Base-by-base conservation (phyloP, 2,113 vertebrate species). In the Jacana jacana region DNA sequence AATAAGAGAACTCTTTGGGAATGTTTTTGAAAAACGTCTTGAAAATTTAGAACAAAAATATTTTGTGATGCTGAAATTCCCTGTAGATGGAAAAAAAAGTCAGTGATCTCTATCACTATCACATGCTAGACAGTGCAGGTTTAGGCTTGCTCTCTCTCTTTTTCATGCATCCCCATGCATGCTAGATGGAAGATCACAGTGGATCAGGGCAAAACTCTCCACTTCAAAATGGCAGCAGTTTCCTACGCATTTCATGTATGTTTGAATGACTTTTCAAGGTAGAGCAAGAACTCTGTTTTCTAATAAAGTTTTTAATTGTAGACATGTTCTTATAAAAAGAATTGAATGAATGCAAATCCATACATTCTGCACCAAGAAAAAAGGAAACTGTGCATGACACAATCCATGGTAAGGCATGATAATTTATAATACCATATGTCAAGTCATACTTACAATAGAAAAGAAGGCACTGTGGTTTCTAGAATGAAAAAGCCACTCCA, bases 401-500 rank as follows among this genome's bases (percentile, higher is more conserved):
- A 72, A n/a, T 27, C 58, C 8, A 3, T 33, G 73, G 58, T 61
- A 84, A 91, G 63, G 54, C 57, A 42, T 31, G 31, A 61, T 79
- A 92, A 94, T 87, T 87, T 93, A 46, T 68, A 92, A 54, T 76
- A 55, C 51, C 35, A 31, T 86, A 87, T 49, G 52, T 92, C 88
- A 94, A 79, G 44, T 73, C 86, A 70, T 52, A 79, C 57, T 78
- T 78, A 54, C 15, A 84, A 66, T 30, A 68, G 52, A 92, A 92
- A 86, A 55, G 40, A 81, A 80, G 58, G 83, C 46, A 92, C 17
- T 28, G 44, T 4, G 5, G 24, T 39, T 55, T 81, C 57, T 46
- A 51, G 54, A 91, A 93, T 20, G 44, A 85, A 88, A 72, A 84
- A 91, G n/a, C 4, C 31, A 88, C 61, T 77, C 63, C 16, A 18